phyloP scores from a whole-genome alignment of 37 sponge, comb jelly and placozoan genomes.

The Trichoplax adhaerens region DNA sequence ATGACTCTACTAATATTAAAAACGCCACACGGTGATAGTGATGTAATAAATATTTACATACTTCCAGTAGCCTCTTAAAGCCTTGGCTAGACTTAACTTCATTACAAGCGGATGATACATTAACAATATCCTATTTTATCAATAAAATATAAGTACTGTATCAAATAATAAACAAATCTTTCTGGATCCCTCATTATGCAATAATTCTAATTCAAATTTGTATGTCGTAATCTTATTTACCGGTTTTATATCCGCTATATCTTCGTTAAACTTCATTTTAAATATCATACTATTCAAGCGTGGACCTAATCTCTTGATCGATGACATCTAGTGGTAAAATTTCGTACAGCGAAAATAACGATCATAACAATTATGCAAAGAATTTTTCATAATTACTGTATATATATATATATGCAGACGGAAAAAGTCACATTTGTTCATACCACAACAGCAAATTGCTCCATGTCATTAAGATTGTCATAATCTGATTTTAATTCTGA shows the following conservation, averaged over 20 bases:
- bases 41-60: not conserved
- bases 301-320: conserved; percentile 41
- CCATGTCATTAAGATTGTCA: conserved; percentile 65
- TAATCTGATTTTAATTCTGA: conserved; percentile 27
- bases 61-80: conserved; percentile 66
- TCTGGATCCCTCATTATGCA: no score
- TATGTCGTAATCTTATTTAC: conserved; percentile 22
- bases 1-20: no score
- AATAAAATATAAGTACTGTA: no score
- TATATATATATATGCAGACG: no score
- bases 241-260: conserved; percentile 54
- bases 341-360: no score
- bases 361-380: no score
- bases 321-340: conserved; percentile 23
- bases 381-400: no score
- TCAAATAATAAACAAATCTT: no score
- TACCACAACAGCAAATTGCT: conserved; percentile 64
- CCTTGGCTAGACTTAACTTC: conserved; percentile 60
- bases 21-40: no score
- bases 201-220: no score
- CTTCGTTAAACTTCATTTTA: conserved; percentile 62
- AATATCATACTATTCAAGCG: conserved; percentile 65
- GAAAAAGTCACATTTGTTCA: not conserved
- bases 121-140: conserved; percentile 26
- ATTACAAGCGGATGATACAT: conserved; percentile 62